A percentile compares a stretch with the other conserved stretches of the same genome.
phyloP scores from a whole-genome alignment of 2,888 invertebrate genomes.

The Pharmacophagus antenor region DNA sequence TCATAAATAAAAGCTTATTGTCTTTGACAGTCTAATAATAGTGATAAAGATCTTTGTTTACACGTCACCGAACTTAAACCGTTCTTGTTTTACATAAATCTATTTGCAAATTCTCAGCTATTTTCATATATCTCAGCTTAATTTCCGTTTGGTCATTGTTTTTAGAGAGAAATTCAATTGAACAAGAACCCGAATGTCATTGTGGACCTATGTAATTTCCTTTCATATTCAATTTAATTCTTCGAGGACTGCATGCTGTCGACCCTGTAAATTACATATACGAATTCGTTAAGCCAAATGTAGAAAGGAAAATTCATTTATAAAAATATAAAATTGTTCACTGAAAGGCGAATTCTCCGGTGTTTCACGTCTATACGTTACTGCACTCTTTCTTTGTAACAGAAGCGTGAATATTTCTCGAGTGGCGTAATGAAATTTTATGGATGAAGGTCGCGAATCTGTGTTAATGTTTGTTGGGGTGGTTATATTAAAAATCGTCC shows the following conservation, averaged over 20 bases:
- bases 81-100: slow-evolving; percentile 27
- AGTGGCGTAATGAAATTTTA: slow-evolving; percentile 27
- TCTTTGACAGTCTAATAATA: slow-evolving; percentile 27
- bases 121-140: slow-evolving; percentile 57
- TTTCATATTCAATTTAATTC: slow-evolving; percentile 71
- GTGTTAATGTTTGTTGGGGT: slow-evolving; percentile 22
- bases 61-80: slow-evolving; percentile 24
- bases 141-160: slow-evolving; percentile 76
- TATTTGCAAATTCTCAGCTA: slow-evolving; percentile 49
- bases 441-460: slow-evolving; percentile 26
- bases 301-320: slow-evolving; percentile 48
- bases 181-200: slow-evolving; percentile 62
- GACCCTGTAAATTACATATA: slow-evolving; percentile 48
- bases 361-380: slow-evolving; percentile 6
- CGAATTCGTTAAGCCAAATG: slow-evolving; percentile 48
- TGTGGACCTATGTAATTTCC: slow-evolving; percentile 73
- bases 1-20: slow-evolving; percentile 19
- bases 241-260: slow-evolving; percentile 61
- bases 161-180: slow-evolving; percentile 71
- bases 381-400: slow-evolving; percentile 16
- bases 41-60: slow-evolving; percentile 25
- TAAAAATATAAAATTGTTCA: slow-evolving; percentile 49
- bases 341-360: slow-evolving; percentile 36
- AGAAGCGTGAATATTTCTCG: slow-evolving; percentile 18
- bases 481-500: slow-evolving; percentile 42